Base-by-base conservation (phyloP, 2,888 invertebrate genomes). In the Agrotis ipsilon region DNA sequence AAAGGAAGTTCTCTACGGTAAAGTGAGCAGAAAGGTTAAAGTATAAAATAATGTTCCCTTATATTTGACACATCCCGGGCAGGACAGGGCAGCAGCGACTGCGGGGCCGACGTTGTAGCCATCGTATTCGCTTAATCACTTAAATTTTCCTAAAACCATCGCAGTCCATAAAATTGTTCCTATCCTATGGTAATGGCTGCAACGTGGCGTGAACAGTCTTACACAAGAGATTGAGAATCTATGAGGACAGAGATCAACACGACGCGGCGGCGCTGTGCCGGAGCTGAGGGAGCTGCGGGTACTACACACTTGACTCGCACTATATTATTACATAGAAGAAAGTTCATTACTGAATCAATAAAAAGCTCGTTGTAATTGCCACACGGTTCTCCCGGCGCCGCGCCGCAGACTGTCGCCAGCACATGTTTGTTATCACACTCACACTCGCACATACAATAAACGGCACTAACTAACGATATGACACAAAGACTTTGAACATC, bases 21-120 rank as follows among this genome's bases (percentile, higher is more conserved):
- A 92, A 91, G 84, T 92, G 92, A 92, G 92, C 92, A 91, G 88
- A 75, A 68, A 69, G 64, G 60, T 75, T 54, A 66, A 63, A 27
- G 69, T n/a, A 55, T 73, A 63, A 6, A 32, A 54, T 58, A 64
- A 64, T 72, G 79, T 80, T 70, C 72, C 86, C 73, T 72, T 49
- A 39, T 52, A 57, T 82, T 72, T 75, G 82, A 82, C 85, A 72
- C 65, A 48, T 71, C 32, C 39, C 24, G 57, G 59, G 16, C 14
- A 58, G 66, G 52, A 45, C 57, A 13, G 48, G 18, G 14, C 3
- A 4, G 18, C 45, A 16, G 48, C 11, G n/a, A 16, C 18, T 11
- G 7, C 59, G 48, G 24, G 49, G 19, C 54, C 16, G 13, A 21
- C 64, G 54, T 43, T 51, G 39, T 19, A 60, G 67, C 57, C 13